Percentiles rank a stretch among this genome's conserved stretches.
Evolutionary conservation across 1,140 invertebrate genomes (phyloP).

Genomic region (Danaus melanippus): DNA sequence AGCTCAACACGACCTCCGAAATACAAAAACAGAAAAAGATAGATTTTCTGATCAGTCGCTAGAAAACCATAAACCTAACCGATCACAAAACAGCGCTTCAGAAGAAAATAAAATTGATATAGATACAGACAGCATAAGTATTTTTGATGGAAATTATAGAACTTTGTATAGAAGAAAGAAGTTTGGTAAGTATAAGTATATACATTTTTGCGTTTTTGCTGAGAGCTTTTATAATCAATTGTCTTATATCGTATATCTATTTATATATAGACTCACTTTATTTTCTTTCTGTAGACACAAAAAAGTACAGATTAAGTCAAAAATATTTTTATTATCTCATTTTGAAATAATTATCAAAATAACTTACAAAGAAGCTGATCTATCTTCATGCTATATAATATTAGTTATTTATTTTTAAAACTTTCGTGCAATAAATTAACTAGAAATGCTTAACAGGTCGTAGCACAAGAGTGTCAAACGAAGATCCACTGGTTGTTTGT

Average conservation of each 20-base stretch:
- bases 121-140: constrained; percentile 34
- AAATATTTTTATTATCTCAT: too few species aligned
- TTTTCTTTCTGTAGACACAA: too few species aligned
- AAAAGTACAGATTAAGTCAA: too few species aligned
- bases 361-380: too few species aligned
- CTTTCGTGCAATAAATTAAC: too few species aligned
- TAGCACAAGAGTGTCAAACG: constrained; percentile 53
- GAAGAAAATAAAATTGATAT: constrained; percentile 18
- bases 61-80: constrained; percentile 3
- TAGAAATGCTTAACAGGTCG: constrained; percentile 31
- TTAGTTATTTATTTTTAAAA: too few species aligned
- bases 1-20: constrained; percentile 58
- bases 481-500: constrained; percentile 69
- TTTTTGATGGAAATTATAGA: constrained; percentile 46
- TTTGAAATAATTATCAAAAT: too few species aligned
- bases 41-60: constrained; percentile 21
- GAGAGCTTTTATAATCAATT: too few species aligned
- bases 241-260: too few species aligned
- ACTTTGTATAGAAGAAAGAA: constrained; percentile 50
- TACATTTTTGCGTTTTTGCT: too few species aligned
- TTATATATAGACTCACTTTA: too few species aligned
- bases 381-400: too few species aligned
- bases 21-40: constrained; percentile 40
- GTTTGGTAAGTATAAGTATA: constrained; percentile 38
- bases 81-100: constrained; percentile 13